Evolutionary conservation across 2,888 invertebrate genomes (phyloP), one percentile per base, ranked within the genome.

Genomic region (Heliconius cydno): DNA sequence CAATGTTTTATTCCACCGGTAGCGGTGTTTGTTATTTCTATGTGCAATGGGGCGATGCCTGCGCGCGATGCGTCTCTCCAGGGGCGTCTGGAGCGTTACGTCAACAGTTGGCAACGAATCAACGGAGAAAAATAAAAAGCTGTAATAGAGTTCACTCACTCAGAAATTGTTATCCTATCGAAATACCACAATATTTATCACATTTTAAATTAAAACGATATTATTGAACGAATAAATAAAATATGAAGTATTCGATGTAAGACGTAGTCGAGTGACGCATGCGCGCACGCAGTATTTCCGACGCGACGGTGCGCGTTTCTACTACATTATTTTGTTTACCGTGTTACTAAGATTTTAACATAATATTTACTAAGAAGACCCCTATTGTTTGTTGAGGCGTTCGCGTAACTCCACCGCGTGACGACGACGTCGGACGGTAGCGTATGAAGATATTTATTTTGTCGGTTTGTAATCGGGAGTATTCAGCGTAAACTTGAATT

Each of bases 1-100:
- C 94, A 93, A 95, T 94, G 92, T 93, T 95, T 94, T 94, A 94
- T 94, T 93, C 94, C 92, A 91, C 94, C 94, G 95, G 94, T 91
- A 87, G 88, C 87, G 91, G 94, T 92, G 88, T 90, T 94, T 94
- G 94, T 94, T 94, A 94, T 92, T 86, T 89, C 88, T 92, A 90
- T 92, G 92, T 93, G 94, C 94, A 92, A 92, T 90, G 89, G 90
- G 89, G 88, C 90, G 88, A 87, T 87, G 90, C 86, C 85, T 86
- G 90, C 84, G 85, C 88, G 89, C 86, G 86, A 85, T 87, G 88
- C 87, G 88, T 88, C 86, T 87, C 90, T 84, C 89, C 86, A 82
- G 86, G 86, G 87, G 87, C 85, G 87, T 87, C 88, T 87, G 87
- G 86, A 85, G 86, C 70, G 70, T 84, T 85, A 86, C 87, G 83